Base-by-base conservation (phyloP, 1,140 invertebrate genomes). In the Bombus vancouverensis region DNA sequence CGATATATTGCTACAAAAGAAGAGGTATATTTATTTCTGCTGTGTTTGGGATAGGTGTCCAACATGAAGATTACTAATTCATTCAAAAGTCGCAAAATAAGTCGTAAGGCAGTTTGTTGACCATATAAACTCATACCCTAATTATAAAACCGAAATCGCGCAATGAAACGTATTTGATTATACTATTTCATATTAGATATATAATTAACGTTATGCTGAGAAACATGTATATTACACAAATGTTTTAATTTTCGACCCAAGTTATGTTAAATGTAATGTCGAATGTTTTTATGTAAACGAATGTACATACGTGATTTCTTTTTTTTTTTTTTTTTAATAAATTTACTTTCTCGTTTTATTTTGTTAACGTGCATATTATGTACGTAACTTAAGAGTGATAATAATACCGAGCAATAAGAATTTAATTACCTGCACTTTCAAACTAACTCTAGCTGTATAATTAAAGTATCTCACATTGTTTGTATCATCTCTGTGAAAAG, bases 1-100 rank as follows among this genome's bases (percentile, higher is more conserved):
- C n/a, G 37, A 81, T 85, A 75, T 74, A 75, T 68, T 66, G 57
- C 47, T 62, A 72, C 22, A 73, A 72, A 73, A 80, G 37, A 59
- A 83, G 77, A 75, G 70, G 68, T 83, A 66, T 89, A 87, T 89
- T 87, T 89, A 77, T 82, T 81, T 88, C 59, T 72, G 88, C 62
- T 81, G 37, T 75, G 42, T 47, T 53, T 70, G 74, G 74, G 59
- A 83, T 57, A 37, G 68, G 72, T 66, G 32, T 81, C 73, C 3
- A 78, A 22, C 39, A 39, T 74, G 34, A 77, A 15, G 15, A 62
- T 70, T 65, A 81, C n/a, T 75, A 57, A 81, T n/a, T 85, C 10
- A 74, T 22, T n/a, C 5, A 53, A 83, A 75, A 37, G n/a, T 87
- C 59, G 18, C 28, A 66, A 81, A 84, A 86, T n/a, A n/a, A n/a